Evolutionary conservation across 2,888 invertebrate species (phyloP).

Genomic region (Balanococcus diminutus): DNA sequence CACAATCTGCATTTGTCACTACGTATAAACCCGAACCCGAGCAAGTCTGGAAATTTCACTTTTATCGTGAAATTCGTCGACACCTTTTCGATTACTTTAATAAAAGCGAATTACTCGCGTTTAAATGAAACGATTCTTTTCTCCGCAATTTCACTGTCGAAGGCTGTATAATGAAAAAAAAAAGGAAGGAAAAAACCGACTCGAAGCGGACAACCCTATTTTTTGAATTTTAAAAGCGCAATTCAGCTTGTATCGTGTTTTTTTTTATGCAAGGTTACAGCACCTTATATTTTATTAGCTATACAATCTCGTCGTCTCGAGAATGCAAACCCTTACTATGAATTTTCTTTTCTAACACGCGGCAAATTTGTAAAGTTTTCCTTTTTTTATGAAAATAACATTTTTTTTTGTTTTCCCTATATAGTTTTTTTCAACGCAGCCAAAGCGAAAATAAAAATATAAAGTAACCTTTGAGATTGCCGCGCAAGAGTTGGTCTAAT

Average conservation of each 20-base stretch:
- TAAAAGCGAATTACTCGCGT: conserved; percentile 33
- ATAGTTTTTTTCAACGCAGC: background rate
- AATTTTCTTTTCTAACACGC: conserved; percentile 18
- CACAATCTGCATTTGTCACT: background rate
- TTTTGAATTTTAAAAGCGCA: conserved; percentile 26
- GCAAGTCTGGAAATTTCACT: background rate
- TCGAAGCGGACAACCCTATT: background rate
- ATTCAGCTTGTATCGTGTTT: conserved; percentile 31
- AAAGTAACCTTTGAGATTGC: background rate
- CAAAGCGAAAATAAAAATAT: background rate
- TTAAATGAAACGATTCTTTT: conserved; percentile 18
- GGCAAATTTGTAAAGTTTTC: conserved; percentile 39
- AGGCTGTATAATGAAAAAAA: conserved; percentile 10
- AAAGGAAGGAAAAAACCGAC: background rate
- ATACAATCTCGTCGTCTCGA: conserved; percentile 27
- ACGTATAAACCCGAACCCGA: background rate
- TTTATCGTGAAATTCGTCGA: conserved; percentile 6
- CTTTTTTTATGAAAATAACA: conserved; percentile 39
- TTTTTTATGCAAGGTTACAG: conserved; percentile 12
- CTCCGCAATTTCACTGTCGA: background rate
- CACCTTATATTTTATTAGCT: conserved; percentile 28
- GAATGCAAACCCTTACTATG: conserved; percentile 2
- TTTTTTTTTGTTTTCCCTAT: conserved; percentile 2
- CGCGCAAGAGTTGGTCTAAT: background rate
- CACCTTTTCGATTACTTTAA: conserved; percentile 32